Percentiles rank a stretch among this genome's conserved stretches.
phyloP scores from a whole-genome alignment of 2,888 invertebrate species.

The Ectemnius continuus region DNA sequence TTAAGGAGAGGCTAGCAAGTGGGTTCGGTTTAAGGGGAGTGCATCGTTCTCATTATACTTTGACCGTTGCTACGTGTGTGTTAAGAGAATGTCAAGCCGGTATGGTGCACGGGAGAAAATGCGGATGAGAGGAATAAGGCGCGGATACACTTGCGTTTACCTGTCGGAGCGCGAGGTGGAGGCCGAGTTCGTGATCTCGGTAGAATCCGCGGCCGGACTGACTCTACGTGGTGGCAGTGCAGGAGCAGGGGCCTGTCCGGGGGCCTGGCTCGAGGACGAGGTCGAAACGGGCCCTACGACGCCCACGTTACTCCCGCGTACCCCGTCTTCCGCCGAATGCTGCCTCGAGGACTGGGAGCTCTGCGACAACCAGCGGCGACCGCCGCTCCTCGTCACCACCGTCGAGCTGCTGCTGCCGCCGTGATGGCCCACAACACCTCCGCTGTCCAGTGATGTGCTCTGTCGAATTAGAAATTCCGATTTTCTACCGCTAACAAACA shows the following conservation, averaged over 20 bases:
- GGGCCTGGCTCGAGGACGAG: slow-evolving; percentile 69
- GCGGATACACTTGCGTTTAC: slow-evolving; percentile 57
- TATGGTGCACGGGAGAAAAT: background rate
- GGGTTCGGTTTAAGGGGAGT: too few species aligned
- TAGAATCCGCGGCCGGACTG: slow-evolving; percentile 79
- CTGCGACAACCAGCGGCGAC: slow-evolving; percentile 73
- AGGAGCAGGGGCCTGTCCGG: slow-evolving; percentile 65
- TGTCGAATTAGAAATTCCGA: slow-evolving; percentile 34
- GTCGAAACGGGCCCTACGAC: slow-evolving; percentile 76
- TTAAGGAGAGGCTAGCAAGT: too few species aligned
- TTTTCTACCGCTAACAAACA: background rate
- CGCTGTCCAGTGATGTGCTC: slow-evolving; percentile 73
- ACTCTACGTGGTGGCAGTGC: slow-evolving; percentile 73
- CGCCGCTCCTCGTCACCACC: slow-evolving; percentile 65
- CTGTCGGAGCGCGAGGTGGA: slow-evolving; percentile 68
- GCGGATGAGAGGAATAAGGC: background rate
- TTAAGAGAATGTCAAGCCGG: too few species aligned
- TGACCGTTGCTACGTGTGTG: too few species aligned
- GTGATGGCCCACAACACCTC: slow-evolving; percentile 67
- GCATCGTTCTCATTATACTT: too few species aligned
- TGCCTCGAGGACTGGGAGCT: slow-evolving; percentile 70
- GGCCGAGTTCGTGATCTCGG: slow-evolving; percentile 69
- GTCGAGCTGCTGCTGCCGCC: slow-evolving; percentile 75
- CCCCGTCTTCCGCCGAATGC: slow-evolving; percentile 65
- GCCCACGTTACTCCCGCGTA: slow-evolving; percentile 70